Percentiles rank a stretch among this genome's conserved stretches.
Conservation (phyloP, 2,888 invertebrate genomes). For the Phytoseiulus persimilis region DNA sequence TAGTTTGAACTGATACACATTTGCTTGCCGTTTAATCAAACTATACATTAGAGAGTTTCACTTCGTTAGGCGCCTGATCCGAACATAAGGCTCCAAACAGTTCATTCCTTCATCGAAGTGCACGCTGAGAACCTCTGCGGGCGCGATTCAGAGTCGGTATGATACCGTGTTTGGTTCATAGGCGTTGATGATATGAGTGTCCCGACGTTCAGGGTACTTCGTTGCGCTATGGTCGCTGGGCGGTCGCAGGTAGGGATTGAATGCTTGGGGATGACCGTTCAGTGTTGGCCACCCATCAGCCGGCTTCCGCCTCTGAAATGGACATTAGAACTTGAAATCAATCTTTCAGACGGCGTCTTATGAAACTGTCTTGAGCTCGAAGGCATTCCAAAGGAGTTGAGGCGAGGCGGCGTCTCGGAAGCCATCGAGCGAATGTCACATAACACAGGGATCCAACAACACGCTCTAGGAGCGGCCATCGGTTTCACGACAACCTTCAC, state of each 20-base stretch:
- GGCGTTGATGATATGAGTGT: conserved; percentile 19
- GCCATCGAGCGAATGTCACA: too few relatives aligned
- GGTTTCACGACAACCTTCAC: too few relatives aligned
- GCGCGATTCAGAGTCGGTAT: not conserved
- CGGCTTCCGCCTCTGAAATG: not conserved
- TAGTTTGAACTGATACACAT: not conserved
- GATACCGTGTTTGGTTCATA: conserved; percentile 13
- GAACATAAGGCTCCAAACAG: too few relatives aligned
- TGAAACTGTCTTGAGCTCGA: too few relatives aligned
- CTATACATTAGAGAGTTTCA: not conserved
- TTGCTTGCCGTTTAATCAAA: not conserved
- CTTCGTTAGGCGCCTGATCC: too few relatives aligned
- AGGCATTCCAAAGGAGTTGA: too few relatives aligned
- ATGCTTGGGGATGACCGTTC: conserved; percentile 18
- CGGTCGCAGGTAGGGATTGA: conserved; percentile 17
- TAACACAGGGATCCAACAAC: too few relatives aligned
- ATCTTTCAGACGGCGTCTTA: not conserved
- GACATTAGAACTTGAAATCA: not conserved
- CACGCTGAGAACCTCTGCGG: not conserved
- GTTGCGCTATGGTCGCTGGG: not conserved
- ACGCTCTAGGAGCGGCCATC: too few relatives aligned
- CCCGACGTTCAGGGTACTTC: not conserved
- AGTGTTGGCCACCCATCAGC: not conserved
- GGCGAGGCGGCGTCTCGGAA: too few relatives aligned
- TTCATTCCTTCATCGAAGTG: not conserved